Base-by-base conservation (phyloP, 2,888 invertebrate species). In the Phorcus lineatus region DNA sequence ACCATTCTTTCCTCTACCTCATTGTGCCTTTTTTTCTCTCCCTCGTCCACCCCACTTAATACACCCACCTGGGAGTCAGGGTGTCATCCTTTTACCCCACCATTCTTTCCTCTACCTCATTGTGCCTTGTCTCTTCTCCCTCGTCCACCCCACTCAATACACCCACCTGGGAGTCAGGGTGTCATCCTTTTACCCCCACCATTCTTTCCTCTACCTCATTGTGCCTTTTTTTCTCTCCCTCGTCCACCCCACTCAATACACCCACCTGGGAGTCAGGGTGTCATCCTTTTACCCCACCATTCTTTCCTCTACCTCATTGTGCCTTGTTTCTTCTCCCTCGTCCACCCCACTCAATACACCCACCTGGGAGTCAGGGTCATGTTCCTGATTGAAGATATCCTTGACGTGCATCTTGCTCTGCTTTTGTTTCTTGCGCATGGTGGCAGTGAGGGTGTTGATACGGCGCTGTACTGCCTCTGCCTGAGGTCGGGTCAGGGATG, bases 401-500 rank as follows among this genome's bases (percentile, higher is more conserved):
- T 87, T 82, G 24, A 91, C 89, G 83, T 91, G 89, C 19, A 87
- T 85, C 80, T 90, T 90, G 67, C 82, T 83, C 80, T 82, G 94
- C 75, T 91, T 91, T 88, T 95, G 94, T 81, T 89, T 88, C 89
- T 95, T 95, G 78, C 96, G 94, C 52, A 96, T 95, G 0, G 97
- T 97, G 83, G 96, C 95, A 93, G 96, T 97, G 80, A 97, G 94
- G 13, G 96, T 95, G 79, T 95, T 94, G 40, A 97, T 96, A 24
- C 97, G 94, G 79, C 96, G 94, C 86, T 95, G 94, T 28, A 97
- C 96, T 0, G 96, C 96, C 80, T 96, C 96, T 3, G 96, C 96
- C 93, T 97, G 96, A 36, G 85, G 94, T 0, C 91, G 90, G 94
- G 86, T 95, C 92, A 88, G 95, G 94, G 53, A 95, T 94, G 86